Base-by-base conservation (phyloP, 2,113 vertebrate genomes). In the Anguilla rostrata region DNA sequence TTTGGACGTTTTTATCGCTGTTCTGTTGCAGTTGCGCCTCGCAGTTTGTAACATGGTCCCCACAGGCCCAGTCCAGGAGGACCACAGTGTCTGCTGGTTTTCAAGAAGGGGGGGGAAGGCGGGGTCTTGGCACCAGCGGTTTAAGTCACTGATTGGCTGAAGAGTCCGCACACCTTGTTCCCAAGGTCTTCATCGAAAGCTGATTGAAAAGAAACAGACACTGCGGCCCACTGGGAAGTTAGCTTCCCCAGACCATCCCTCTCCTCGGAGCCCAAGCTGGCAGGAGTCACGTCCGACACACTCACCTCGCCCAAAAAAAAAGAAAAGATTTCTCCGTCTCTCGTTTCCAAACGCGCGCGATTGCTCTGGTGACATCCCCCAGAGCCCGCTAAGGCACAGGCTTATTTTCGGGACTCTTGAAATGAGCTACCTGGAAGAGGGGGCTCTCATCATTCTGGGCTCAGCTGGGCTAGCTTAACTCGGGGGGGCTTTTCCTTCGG, bases 321-420 rank as follows among this genome's bases (percentile, higher is more conserved):
- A 46, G 4, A 46, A 79, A 39, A 85, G 60, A 87, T 84, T 92
- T n/a, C 6, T 18, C 83, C 46, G 84, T 82, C 85, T 83, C 80
- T 78, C 2, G 1, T 49, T 83, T 82, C 57, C 81, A 22, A 46
- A 63, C 1, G 85, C 84, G 89, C 88, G 86, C 75, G 90, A 91
- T 57, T 3, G 39, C 53, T 63, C 22, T 1, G 71, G 43, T 41
- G 39, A 87, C 57, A 2, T 1, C 39, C 87, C 40, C 11, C 15
- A 40, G 15, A 60, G 41, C 3, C 3, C 16, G 11, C 9, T 16
- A 29, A 18, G 14, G 39, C 78, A 0, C 7, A 18, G 78, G 7
- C 78, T 80, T 16, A 29, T 41, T 5, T 80, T 34, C 34, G 29
- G 39, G 39, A 6, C 20, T 22, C 43, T n/a, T 49, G 41, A 29